These are phyloP conservation scores for Sporophila hypoxantha DNA, from an alignment of 2,113 vertebrate genomes.

Conservation along the genomic window DNA sequence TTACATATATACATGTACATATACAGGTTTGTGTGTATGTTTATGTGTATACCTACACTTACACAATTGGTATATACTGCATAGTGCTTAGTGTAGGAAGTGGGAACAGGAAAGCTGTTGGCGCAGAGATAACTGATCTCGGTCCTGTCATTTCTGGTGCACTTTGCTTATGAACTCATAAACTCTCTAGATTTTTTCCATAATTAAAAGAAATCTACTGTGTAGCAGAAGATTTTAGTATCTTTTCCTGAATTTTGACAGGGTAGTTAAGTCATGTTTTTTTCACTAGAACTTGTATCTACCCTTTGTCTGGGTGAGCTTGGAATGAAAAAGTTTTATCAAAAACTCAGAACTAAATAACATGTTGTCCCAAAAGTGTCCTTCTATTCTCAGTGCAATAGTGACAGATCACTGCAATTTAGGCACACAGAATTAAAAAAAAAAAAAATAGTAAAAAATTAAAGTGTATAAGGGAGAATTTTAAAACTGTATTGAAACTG, in stretches of 20 bases:
- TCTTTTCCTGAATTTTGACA: background rate
- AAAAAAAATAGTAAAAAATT: background rate
- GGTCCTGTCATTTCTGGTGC: background rate
- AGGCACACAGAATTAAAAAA: background rate
- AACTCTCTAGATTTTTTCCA: background rate
- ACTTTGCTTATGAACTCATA: background rate
- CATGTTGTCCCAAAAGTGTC: accelerated
- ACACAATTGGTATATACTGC: background rate
- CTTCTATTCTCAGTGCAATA: background rate
- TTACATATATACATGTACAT: background rate
- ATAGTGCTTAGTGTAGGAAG: background rate
- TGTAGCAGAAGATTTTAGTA: background rate
- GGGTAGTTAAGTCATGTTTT: background rate
- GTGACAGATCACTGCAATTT: background rate
- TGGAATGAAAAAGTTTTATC: background rate
- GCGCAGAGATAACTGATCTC: background rate
- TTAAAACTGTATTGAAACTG: background rate
- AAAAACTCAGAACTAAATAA: background rate
- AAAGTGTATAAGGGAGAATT: background rate
- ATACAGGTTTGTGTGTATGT: accelerated
- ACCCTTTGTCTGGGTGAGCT: background rate
- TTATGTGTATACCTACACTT: background rate
- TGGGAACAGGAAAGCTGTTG: background rate
- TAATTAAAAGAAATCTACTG: background rate
- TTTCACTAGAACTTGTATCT: background rate